Percentiles rank a stretch among this genome's conserved stretches.
Evolutionary conservation across 2,888 invertebrate species (phyloP).

Genomic region (Yponomeuta malinellus): DNA sequence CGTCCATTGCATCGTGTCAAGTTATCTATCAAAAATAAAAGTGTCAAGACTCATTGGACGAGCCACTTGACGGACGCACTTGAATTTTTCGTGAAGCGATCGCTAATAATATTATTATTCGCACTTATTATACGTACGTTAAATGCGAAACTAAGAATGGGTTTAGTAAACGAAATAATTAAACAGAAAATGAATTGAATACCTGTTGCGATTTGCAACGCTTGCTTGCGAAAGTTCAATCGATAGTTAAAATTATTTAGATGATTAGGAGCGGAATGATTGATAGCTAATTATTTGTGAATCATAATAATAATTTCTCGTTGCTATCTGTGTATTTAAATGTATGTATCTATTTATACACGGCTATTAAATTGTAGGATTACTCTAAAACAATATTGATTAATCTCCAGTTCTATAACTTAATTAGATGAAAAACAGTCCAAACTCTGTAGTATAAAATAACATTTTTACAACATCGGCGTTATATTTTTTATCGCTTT

Average conservation of each 20-base stretch:
- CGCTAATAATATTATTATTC: constrained; percentile 60
- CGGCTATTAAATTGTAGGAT: too few species aligned
- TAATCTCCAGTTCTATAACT: constrained; percentile 11
- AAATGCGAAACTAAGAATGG: constrained; percentile 31
- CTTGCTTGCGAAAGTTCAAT: constrained; percentile 17
- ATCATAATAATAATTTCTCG: not conserved
- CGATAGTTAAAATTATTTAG: constrained; percentile 15
- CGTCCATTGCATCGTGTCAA: constrained; percentile 26
- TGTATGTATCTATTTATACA: not conserved
- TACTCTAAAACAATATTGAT: constrained; percentile 1
- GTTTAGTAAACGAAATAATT: constrained; percentile 25
- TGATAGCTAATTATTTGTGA: constrained; percentile 17
- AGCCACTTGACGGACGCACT: constrained; percentile 43
- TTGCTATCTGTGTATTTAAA: constrained; percentile 3
- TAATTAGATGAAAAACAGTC: constrained; percentile 10
- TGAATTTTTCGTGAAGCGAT: constrained; percentile 46
- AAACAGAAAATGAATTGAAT: constrained; percentile 19
- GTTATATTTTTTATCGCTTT: constrained; percentile 21
- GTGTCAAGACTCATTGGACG: constrained; percentile 53
- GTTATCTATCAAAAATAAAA: constrained; percentile 44
- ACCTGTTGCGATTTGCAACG: constrained; percentile 17
- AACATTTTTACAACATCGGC: constrained; percentile 26
- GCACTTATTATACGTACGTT: constrained; percentile 25
- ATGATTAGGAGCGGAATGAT: constrained; percentile 15
- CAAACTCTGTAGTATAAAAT: constrained; percentile 23